Percentiles rank a stretch among this genome's conserved stretches.
phyloP scores from a whole-genome alignment of 2,797 vertebrate species.

The Hapalemur alaotrensis region DNA sequence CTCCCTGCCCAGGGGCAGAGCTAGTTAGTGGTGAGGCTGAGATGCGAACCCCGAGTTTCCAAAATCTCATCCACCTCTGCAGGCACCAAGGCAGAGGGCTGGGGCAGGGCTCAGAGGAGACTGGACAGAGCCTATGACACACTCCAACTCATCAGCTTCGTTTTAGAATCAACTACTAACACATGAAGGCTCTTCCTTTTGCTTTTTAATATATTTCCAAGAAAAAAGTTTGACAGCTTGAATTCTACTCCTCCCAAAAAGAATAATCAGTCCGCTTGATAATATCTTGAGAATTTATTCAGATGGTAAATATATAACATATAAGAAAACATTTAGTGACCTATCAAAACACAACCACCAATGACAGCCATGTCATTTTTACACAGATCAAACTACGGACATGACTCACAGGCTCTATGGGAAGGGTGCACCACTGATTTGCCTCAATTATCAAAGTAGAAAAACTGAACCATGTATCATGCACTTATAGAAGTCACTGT shows the following conservation, averaged over 20 bases:
- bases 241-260: not conserved
- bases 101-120: no score
- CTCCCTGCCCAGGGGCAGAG: not conserved
- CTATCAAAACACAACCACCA: not conserved
- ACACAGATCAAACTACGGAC: not conserved
- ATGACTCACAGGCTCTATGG: not conserved
- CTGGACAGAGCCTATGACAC: not conserved
- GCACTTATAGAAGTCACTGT: not conserved
- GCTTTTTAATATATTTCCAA: not conserved
- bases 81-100: no score
- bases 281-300: not conserved
- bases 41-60: fast-evolving
- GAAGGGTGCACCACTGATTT: no score
- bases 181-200: not conserved
- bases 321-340: not conserved
- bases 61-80: not conserved
- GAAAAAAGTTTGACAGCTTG: not conserved
- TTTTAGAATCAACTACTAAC: not conserved
- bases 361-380: not conserved
- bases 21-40: not conserved
- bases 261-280: not conserved
- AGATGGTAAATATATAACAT: not conserved
- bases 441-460: not conserved
- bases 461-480: not conserved
- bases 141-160: not conserved